A percentile compares a stretch with the other conserved stretches of the same genome.
phyloP scores from a whole-genome alignment of 2,888 invertebrate species.

The Cataglyphis livida region DNA sequence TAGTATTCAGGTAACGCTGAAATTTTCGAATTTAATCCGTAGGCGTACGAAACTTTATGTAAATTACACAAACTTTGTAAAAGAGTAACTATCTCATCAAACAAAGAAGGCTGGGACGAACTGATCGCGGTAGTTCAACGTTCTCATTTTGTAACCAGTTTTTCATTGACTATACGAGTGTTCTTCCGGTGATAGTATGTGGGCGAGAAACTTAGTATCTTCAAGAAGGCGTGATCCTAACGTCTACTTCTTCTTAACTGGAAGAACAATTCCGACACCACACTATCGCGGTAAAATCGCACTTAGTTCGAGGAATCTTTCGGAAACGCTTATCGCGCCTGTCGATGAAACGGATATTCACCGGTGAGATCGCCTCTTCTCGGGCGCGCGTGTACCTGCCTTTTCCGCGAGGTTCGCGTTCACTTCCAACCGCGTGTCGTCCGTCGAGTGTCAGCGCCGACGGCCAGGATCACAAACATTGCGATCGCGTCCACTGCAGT shows the following conservation, averaged over 20 bases:
- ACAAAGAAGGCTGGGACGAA: not conserved
- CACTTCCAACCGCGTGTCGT: constrained; percentile 70
- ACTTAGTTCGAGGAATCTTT: constrained; percentile 22
- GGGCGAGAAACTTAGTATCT: constrained; percentile 15
- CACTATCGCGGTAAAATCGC: constrained; percentile 35
- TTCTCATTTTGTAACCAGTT: constrained; percentile 46
- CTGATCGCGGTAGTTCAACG: constrained; percentile 29
- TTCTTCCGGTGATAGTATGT: constrained; percentile 24
- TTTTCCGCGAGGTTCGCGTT: constrained; percentile 55
- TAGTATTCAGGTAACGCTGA: constrained; percentile 47
- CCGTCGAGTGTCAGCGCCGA: constrained; percentile 68
- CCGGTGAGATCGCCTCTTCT: constrained; percentile 5
- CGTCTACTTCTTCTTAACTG: constrained; percentile 18
- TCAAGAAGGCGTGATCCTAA: constrained; percentile 14
- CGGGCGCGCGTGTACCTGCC: constrained; percentile 22
- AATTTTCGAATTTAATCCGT: constrained; percentile 10
- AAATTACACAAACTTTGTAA: constrained; percentile 14
- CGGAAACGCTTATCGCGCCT: constrained; percentile 21
- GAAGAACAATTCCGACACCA: constrained; percentile 16
- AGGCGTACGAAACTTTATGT: constrained; percentile 21
- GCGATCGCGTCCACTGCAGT: constrained; percentile 63
- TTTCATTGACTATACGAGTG: constrained; percentile 33
- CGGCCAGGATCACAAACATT: constrained; percentile 70
- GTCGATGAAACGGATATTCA: constrained; percentile 7
- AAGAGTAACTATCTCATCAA: constrained; percentile 19